Conservation (phyloP, 2,888 invertebrate species). For the Caenorhabditis virilis region DNA sequence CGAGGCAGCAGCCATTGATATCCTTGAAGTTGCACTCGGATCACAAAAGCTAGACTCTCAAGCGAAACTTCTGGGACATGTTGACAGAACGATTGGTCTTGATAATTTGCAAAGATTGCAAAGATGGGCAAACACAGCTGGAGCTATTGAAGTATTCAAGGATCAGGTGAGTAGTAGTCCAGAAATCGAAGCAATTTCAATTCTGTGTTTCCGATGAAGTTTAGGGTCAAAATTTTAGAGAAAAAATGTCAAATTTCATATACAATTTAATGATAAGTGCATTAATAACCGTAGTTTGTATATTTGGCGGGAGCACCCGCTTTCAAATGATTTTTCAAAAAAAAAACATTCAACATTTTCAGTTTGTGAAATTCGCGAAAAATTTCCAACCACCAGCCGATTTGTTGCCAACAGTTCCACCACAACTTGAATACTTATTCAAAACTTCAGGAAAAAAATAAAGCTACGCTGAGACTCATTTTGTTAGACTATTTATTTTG, state of each 20-base stretch:
- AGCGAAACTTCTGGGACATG: constrained; percentile 66
- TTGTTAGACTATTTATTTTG: constrained; percentile 2
- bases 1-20: constrained; percentile 65
- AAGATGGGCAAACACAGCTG: constrained; percentile 68
- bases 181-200: no score
- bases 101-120: constrained; percentile 67
- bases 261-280: no score
- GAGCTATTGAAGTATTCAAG: constrained; percentile 67
- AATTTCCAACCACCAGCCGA: constrained; percentile 66
- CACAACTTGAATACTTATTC: constrained; percentile 67
- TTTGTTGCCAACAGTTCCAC: constrained; percentile 64
- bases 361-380: constrained; percentile 66
- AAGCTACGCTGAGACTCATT: constrained; percentile 28
- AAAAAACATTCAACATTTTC: no score
- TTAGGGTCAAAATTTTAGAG: no score
- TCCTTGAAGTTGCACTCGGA: constrained; percentile 66
- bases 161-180: no score
- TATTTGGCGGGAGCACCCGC: no score
- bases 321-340: no score
- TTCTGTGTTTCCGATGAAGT: no score
- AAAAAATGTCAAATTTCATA: no score
- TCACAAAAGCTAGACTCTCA: constrained; percentile 66
- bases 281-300: no score
- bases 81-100: constrained; percentile 66
- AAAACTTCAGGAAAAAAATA: constrained; percentile 47